Evolutionary conservation across 2,113 vertebrate genomes (phyloP).

Genomic region (Megaptera novaeangliae): DNA sequence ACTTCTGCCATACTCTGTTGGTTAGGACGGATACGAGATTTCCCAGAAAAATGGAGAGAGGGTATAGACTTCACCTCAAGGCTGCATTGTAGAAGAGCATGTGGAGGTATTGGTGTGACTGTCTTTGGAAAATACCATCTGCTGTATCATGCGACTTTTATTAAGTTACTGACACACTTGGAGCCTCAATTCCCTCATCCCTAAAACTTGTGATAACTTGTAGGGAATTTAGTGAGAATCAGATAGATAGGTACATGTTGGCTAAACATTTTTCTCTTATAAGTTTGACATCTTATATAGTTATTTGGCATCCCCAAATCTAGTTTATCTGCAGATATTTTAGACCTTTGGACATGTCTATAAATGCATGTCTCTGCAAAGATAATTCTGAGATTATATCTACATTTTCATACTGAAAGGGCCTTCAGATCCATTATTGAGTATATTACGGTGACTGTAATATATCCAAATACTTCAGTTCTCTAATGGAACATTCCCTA

Average conservation of each 20-base stretch:
- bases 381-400: neutral
- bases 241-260: neutral
- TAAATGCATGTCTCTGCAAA: neutral
- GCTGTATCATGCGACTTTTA: neutral
- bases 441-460: constrained; percentile 23
- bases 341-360: neutral
- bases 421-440: constrained; percentile 17
- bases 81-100: neutral
- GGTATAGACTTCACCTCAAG: neutral
- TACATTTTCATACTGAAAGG: constrained; percentile 17
- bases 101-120: neutral
- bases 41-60: neutral
- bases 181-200: neutral
- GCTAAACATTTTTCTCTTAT: neutral
- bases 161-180: neutral
- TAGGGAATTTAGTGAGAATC: neutral
- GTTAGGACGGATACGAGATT: neutral
- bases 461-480: neutral
- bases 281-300: neutral
- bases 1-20: neutral
- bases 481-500: constrained; percentile 59
- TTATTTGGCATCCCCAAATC: neutral
- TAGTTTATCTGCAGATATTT: neutral
- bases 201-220: neutral
- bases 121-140: neutral